phyloP scores from a whole-genome alignment of 2,113 vertebrate genomes.

The Ramphastos sulfuratus region DNA sequence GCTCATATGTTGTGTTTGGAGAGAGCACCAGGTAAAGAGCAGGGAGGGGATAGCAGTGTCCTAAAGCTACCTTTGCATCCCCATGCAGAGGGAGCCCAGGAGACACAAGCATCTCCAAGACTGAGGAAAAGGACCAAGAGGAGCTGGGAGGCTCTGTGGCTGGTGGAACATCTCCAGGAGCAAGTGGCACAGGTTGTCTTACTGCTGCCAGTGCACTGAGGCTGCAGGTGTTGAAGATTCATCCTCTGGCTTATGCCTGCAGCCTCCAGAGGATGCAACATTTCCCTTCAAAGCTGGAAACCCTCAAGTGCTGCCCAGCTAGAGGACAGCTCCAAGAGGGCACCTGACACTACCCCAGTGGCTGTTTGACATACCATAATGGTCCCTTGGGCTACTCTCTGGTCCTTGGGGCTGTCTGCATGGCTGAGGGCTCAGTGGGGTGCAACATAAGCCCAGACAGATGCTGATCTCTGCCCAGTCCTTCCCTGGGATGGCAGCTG shows the following conservation, averaged over 20 bases:
- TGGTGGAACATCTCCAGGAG: background rate
- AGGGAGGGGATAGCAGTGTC: background rate
- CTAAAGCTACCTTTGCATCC: background rate
- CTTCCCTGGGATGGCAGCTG: background rate
- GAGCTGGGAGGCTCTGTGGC: accelerated
- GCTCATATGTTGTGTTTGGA: accelerated
- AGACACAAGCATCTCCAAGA: accelerated
- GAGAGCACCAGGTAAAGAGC: background rate
- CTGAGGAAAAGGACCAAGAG: background rate
- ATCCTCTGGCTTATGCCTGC: accelerated
- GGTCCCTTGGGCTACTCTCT: background rate
- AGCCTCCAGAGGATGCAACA: background rate
- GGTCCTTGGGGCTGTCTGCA: background rate
- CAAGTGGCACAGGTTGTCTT: accelerated
- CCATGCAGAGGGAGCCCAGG: accelerated
- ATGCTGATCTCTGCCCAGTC: background rate
- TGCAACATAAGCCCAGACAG: background rate
- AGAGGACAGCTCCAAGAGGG: background rate
- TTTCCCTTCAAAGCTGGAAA: background rate
- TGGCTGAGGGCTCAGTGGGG: background rate
- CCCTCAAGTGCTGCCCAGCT: background rate
- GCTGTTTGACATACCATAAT: accelerated
- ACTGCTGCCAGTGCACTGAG: background rate
- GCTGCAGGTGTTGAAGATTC: background rate
- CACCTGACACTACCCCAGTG: background rate